These are phyloP conservation scores for Brachionus calyciflorus DNA, from an alignment of 1,140 invertebrate species.

Conservation along the genomic window DNA sequence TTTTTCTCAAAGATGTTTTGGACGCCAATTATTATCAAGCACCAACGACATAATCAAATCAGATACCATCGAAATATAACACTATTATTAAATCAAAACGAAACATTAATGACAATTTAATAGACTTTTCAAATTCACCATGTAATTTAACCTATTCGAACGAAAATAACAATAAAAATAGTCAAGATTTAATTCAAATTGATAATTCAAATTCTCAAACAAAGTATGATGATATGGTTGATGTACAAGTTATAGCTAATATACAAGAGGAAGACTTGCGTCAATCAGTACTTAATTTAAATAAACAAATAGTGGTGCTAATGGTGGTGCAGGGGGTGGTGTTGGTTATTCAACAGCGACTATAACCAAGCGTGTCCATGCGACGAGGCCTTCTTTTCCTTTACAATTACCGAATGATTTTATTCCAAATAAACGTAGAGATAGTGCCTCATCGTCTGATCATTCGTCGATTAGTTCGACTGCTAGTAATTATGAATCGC, in stretches of 20 bases:
- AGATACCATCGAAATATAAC: too few relatives aligned
- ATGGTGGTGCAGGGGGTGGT: neutral
- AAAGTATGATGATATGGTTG: conserved; percentile 2
- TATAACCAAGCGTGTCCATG: conserved; percentile 18
- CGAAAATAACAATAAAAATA: neutral
- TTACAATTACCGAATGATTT: neutral
- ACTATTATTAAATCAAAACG: neutral
- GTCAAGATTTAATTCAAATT: too few relatives aligned
- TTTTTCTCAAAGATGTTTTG: conserved; percentile 20
- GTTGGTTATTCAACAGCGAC: conserved; percentile 1
- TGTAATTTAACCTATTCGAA: conserved; percentile 27
- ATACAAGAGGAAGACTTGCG: conserved; percentile 39
- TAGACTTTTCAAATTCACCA: neutral
- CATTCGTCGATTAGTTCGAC: conserved; percentile 44
- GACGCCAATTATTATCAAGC: conserved; percentile 33
- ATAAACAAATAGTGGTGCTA: neutral
- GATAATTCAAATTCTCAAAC: too few relatives aligned
- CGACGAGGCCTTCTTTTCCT: conserved; percentile 24
- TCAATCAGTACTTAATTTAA: conserved; percentile 35
- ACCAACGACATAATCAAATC: too few relatives aligned
- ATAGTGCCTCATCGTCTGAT: conserved; percentile 32
- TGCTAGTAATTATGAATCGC: conserved; percentile 29
- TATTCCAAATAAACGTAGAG: neutral
- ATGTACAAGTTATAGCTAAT: conserved; percentile 42
- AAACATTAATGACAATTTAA: neutral